Conservation (phyloP, 1,140 invertebrate genomes). For the Melipona quadrifasciata region DNA sequence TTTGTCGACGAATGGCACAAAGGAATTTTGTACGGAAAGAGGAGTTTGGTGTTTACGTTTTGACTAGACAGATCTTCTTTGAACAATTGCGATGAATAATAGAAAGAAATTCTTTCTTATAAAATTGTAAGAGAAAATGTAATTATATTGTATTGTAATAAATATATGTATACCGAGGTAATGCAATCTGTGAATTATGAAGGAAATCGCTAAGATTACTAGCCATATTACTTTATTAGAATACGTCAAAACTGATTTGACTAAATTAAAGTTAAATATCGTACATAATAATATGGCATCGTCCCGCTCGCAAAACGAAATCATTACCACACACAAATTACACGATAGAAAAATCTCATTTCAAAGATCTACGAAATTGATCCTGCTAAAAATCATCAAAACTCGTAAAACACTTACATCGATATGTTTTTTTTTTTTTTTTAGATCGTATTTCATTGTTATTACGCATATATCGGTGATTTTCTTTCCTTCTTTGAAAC, state of each 20-base stretch:
- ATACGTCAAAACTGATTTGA: conserved; percentile 25
- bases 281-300: conserved; percentile 46
- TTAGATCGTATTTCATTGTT: background rate
- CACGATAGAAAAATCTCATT: background rate
- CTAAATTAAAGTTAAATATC: conserved; percentile 35
- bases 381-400: background rate
- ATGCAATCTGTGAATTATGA: too few species aligned
- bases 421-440: background rate
- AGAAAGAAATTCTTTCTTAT: too few species aligned
- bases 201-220: background rate
- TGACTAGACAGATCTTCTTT: too few species aligned
- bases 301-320: conserved; percentile 29
- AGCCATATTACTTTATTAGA: conserved; percentile 37
- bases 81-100: too few species aligned
- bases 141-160: too few species aligned
- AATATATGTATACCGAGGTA: too few species aligned
- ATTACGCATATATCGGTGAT: background rate
- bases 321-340: conserved; percentile 25
- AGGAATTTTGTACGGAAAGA: too few species aligned
- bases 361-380: conserved; percentile 12
- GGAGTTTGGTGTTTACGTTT: too few species aligned
- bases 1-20: too few species aligned
- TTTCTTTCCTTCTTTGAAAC: background rate
- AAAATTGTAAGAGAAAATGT: too few species aligned
- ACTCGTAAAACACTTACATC: background rate